These are phyloP conservation scores for Bellardia pandia DNA, from an alignment of 2,888 invertebrate species.

Conservation along the genomic window DNA sequence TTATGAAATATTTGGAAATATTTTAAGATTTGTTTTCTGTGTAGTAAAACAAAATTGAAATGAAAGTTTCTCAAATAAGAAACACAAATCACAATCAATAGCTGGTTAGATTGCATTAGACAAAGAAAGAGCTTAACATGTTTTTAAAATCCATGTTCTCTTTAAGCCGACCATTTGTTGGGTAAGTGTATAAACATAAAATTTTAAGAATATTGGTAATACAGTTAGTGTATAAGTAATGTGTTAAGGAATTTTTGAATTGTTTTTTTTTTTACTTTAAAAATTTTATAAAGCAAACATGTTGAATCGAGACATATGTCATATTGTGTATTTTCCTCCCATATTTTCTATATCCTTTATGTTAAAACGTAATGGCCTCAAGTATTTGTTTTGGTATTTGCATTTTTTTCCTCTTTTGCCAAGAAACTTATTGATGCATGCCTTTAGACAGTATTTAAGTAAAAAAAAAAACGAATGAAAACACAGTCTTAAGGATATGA, in stretches of 20 bases:
- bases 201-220: conserved; percentile 10
- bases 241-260: conserved; percentile 7
- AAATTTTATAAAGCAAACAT: neutral
- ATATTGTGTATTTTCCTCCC: conserved; percentile 23
- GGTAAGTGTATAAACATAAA: neutral
- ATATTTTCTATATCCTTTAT: conserved; percentile 34
- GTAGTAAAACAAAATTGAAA: neutral
- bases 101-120: too few species aligned
- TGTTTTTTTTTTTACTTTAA: neutral
- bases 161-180: too few species aligned
- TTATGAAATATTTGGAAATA: conserved; percentile 26
- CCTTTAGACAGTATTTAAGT: conserved; percentile 60
- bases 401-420: conserved; percentile 51
- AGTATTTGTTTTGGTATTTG: conserved; percentile 68
- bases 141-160: too few species aligned
- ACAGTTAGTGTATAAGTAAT: neutral
- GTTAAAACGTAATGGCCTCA: conserved; percentile 58
- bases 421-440: conserved; percentile 69
- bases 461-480: conserved; percentile 27
- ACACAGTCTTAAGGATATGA: conserved; percentile 40
- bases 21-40: neutral
- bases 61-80: too few species aligned
- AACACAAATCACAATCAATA: too few species aligned
- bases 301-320: conserved; percentile 39
- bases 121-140: too few species aligned